phyloP scores from a whole-genome alignment of 2,797 vertebrate genomes.

The Sebastiscus tertius region DNA sequence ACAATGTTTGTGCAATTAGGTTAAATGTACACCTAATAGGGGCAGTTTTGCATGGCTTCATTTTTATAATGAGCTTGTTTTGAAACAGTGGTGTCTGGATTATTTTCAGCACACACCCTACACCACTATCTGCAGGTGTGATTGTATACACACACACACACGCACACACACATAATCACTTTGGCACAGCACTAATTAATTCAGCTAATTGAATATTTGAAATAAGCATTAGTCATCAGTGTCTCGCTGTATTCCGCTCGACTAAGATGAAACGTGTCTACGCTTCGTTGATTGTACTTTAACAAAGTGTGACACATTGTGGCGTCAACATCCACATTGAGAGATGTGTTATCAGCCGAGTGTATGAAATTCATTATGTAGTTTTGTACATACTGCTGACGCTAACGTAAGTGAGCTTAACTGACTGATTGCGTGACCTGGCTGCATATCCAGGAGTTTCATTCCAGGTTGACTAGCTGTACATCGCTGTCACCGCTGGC shows the following conservation, averaged over 20 bases:
- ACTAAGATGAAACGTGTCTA: constrained; percentile 14
- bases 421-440: constrained; percentile 12
- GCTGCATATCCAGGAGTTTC: constrained; percentile 19
- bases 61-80: constrained; percentile 1
- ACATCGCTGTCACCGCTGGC: constrained; percentile 26
- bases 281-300: background rate
- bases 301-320: background rate
- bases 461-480: constrained; percentile 13
- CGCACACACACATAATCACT: background rate
- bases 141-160: background rate
- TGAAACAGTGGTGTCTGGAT: background rate
- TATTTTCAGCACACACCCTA: background rate
- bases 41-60: background rate
- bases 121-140: background rate
- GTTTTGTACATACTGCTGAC: background rate
- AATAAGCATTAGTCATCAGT: constrained; percentile 2
- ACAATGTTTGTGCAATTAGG: background rate
- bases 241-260: background rate
- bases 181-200: constrained; percentile 11
- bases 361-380: background rate
- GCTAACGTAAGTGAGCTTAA: background rate
- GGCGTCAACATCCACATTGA: background rate
- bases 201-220: constrained; percentile 18
- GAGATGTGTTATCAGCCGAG: accelerated
- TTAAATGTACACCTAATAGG: background rate